Evolutionary conservation across 2,797 vertebrate genomes (phyloP), one percentile per base, ranked within the genome.

Genomic region (Gadopsis bispinosus): DNA sequence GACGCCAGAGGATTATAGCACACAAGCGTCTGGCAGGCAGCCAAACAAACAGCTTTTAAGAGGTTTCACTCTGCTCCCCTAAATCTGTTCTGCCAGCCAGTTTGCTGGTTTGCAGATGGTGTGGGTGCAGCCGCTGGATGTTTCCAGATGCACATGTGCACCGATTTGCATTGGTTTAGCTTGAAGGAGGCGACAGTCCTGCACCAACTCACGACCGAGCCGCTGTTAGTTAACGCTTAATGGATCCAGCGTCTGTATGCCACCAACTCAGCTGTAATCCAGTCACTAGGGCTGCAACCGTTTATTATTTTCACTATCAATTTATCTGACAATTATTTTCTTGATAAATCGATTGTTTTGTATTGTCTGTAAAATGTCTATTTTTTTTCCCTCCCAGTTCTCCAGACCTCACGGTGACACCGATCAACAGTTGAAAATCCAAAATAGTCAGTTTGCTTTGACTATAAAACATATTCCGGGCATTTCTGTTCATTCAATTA

Each of bases 51-150:
- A 33, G 58, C 9, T 20, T 26, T n/a, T 45, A 22, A n/a, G 12
- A 47, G 39, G 17, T 55, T 72, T 43, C 11, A 33, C 9, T 47
- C 58, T 51, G 58, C 63, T 63, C 20, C 22, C 4, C 12, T 65
- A 59, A 64, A 37, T 58, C 51, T 26, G 17, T 7, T 56, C 1
- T 48, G 41, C 50, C 16, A 16, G 31, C 1, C 22, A 48, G 50
- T 37, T 72, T 67, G 50, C 43, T 43, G 56, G 4, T 48, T n/a
- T 31, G 48, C 45, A n/a, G 55, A 75, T 13, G 55, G 31, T 14
- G 3, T 0, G 19, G 16, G 9, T 19, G 56, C 69, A 29, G 50
- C 39, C 7, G 7, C 71, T 19, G 41, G 48, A 19, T 35, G 22
- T 53, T 41, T 5, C 50, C 26, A 54, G 22, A 11, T 20, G 20